Evolutionary conservation across 2,797 vertebrate species (phyloP).

Genomic region (Sebastes kiyomatsui): DNA sequence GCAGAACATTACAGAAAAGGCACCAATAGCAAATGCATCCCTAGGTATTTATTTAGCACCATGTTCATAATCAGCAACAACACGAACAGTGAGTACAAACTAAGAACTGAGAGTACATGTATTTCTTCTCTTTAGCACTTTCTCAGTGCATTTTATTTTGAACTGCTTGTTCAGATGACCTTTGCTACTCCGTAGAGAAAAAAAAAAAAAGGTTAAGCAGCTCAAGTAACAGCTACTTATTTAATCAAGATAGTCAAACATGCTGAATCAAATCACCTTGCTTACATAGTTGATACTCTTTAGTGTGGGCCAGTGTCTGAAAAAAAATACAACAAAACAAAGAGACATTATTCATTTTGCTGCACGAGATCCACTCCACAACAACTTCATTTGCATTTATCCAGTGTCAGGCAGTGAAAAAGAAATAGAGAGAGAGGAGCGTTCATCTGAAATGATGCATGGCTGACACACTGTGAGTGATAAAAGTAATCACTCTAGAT

Average conservation of each 20-base stretch:
- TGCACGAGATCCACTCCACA: slow-evolving; percentile 70
- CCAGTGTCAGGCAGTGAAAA: slow-evolving; percentile 68
- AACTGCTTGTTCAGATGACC: slow-evolving; percentile 1
- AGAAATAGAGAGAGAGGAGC: slow-evolving; percentile 41
- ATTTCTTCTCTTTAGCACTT: background rate
- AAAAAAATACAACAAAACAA: slow-evolving; percentile 45
- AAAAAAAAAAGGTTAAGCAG: background rate
- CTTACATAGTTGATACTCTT: slow-evolving; percentile 5
- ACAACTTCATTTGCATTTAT: slow-evolving; percentile 80
- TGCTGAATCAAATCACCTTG: background rate
- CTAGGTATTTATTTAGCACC: background rate
- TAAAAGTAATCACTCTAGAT: slow-evolving; percentile 77
- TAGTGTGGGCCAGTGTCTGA: slow-evolving; percentile 9
- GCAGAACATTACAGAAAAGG: background rate
- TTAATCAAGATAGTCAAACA: slow-evolving; percentile 10
- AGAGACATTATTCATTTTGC: slow-evolving; percentile 73
- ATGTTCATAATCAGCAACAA: background rate
- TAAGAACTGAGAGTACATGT: background rate
- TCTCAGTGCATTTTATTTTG: background rate
- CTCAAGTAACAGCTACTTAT: background rate
- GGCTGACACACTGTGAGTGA: slow-evolving; percentile 76
- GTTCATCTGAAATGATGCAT: slow-evolving; percentile 78
- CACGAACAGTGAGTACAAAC: background rate
- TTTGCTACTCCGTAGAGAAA: background rate
- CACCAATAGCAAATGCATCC: background rate